phyloP scores from a whole-genome alignment of 1,140 invertebrate genomes.

The Hydropsyche tenuis region DNA sequence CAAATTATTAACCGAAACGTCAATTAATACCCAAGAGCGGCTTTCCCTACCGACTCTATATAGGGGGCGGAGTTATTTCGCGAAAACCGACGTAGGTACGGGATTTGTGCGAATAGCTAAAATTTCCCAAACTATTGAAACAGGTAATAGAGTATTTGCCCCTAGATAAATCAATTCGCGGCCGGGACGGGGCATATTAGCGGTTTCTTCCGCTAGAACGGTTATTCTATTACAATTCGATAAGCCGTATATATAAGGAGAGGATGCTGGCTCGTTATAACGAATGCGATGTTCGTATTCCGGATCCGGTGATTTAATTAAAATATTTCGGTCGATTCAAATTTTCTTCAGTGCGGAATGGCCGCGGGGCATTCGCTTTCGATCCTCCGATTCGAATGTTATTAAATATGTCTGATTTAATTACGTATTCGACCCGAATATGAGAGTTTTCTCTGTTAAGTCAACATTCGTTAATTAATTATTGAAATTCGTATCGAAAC shows the following conservation, averaged over 20 bases:
- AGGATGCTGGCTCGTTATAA: constrained; percentile 1
- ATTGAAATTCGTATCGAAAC: no score
- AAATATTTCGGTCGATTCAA: constrained; percentile 19
- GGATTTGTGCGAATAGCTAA: constrained; percentile 25
- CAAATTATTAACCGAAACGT: constrained; percentile 26
- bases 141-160: constrained; percentile 43
- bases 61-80: constrained; percentile 10
- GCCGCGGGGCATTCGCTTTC: no score
- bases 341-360: constrained; percentile 3
- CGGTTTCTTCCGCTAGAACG: constrained; percentile 46
- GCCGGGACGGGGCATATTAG: constrained; percentile 43
- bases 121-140: constrained; percentile 37
- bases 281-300: constrained; percentile 8
- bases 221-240: constrained; percentile 47
- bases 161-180: constrained; percentile 46
- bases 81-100: neutral
- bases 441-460: neutral
- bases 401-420: no score
- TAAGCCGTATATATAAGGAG: constrained; percentile 28
- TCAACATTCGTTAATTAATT: neutral
- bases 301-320: constrained; percentile 21
- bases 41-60: neutral
- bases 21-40: neutral
- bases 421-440: neutral
- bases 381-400: no score